phyloP scores from a whole-genome alignment of 1,140 invertebrate species.

The Diprion similis region DNA sequence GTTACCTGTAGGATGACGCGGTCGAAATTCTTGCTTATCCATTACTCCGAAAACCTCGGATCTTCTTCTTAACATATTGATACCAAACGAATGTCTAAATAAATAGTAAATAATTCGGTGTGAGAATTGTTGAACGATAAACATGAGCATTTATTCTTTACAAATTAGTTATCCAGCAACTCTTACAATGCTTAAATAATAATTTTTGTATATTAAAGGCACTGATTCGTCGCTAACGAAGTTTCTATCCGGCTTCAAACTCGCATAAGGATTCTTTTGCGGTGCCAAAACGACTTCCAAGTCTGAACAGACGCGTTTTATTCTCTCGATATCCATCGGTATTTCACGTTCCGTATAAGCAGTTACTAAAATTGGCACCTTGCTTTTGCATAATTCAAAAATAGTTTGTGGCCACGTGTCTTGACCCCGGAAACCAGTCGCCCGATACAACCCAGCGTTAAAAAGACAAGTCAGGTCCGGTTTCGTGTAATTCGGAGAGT shows the following conservation, averaged over 20 bases:
- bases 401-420: conserved; percentile 75
- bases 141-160: conserved; percentile 9
- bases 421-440: conserved; percentile 61
- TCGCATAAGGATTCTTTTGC: conserved; percentile 68
- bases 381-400: conserved; percentile 50
- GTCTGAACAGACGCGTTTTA: conserved; percentile 56
- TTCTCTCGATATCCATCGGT: conserved; percentile 64
- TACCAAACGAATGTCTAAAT: neutral
- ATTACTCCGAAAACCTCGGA: neutral
- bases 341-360: conserved; percentile 72
- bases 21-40: neutral
- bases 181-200: conserved; percentile 64
- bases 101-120: neutral
- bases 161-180: conserved; percentile 32
- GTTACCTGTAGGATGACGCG: neutral
- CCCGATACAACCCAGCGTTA: conserved; percentile 73
- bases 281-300: conserved; percentile 63
- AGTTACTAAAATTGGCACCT: conserved; percentile 69
- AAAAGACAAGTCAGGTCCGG: conserved; percentile 74
- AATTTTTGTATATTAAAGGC: conserved; percentile 77
- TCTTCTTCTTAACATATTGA: neutral
- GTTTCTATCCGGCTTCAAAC: conserved; percentile 74
- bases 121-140: neutral
- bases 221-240: conserved; percentile 74
- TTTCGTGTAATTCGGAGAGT: conserved; percentile 48